phyloP scores from a whole-genome alignment of 2,888 invertebrate species.

The Ectemnius cavifrons region DNA sequence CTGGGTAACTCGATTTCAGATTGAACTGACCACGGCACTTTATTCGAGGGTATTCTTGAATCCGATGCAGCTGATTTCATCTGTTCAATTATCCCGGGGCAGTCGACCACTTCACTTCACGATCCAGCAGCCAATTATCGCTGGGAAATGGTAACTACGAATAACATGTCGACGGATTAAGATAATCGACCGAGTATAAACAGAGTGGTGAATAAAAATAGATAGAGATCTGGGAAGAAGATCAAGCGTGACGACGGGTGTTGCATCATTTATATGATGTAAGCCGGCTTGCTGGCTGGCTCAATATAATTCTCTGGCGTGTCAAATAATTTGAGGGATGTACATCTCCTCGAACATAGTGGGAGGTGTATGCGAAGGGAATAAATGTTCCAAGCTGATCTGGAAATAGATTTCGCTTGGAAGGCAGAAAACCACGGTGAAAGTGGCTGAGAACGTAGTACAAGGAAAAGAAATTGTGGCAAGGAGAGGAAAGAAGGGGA shows the following conservation, averaged over 20 bases:
- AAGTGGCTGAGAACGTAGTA: too few relatives aligned
- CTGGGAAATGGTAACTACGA: too few relatives aligned
- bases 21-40: neutral
- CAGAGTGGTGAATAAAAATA: too few relatives aligned
- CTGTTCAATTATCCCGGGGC: neutral
- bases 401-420: constrained; percentile 39
- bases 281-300: constrained; percentile 7
- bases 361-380: constrained; percentile 32
- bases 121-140: neutral
- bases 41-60: neutral
- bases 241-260: too few relatives aligned
- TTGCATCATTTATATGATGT: neutral
- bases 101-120: neutral
- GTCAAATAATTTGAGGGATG: constrained; percentile 41
- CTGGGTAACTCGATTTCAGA: neutral
- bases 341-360: constrained; percentile 44
- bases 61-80: neutral
- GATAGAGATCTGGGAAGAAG: too few relatives aligned
- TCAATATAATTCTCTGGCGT: constrained; percentile 31
- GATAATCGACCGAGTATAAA: neutral
- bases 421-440: too few relatives aligned
- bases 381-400: constrained; percentile 45
- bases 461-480: too few relatives aligned
- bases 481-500: neutral
- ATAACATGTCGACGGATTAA: too few relatives aligned